phyloP scores from a whole-genome alignment of 2,797 vertebrate species.

The Hippocampus kuda region DNA sequence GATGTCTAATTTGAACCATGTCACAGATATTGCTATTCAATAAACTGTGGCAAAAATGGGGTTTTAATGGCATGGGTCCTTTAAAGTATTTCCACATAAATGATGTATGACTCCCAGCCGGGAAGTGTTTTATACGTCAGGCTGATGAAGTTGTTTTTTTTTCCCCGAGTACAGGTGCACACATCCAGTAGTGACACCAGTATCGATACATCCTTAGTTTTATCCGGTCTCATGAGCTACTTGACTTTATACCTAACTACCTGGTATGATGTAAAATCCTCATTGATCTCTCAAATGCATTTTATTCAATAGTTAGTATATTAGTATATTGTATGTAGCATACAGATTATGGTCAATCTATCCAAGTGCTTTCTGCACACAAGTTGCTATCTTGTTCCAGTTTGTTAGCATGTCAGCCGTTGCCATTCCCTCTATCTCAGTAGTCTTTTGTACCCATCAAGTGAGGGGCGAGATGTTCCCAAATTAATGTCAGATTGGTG shows the following conservation, averaged over 20 bases:
- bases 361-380: not conserved
- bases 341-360: not conserved
- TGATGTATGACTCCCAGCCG: too few relatives aligned
- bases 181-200: too few relatives aligned
- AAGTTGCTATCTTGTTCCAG: not conserved
- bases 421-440: not conserved
- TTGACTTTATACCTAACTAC: not conserved
- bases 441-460: not conserved
- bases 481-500: not conserved
- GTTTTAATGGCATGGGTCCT: too few relatives aligned
- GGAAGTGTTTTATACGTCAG: too few relatives aligned
- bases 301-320: too few relatives aligned
- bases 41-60: too few relatives aligned
- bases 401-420: not conserved
- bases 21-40: too few relatives aligned
- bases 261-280: not conserved
- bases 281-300: not conserved
- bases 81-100: too few relatives aligned
- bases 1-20: too few relatives aligned
- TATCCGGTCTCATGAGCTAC: not conserved
- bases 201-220: too few relatives aligned
- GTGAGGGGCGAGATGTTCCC: not conserved
- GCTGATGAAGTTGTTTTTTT: too few relatives aligned
- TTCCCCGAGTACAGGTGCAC: too few relatives aligned
- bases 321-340: not conserved